Evolutionary conservation across 2,797 vertebrate species (phyloP), one percentile per base, ranked within the genome.

Genomic region (Lepilemur ruficaudatus): DNA sequence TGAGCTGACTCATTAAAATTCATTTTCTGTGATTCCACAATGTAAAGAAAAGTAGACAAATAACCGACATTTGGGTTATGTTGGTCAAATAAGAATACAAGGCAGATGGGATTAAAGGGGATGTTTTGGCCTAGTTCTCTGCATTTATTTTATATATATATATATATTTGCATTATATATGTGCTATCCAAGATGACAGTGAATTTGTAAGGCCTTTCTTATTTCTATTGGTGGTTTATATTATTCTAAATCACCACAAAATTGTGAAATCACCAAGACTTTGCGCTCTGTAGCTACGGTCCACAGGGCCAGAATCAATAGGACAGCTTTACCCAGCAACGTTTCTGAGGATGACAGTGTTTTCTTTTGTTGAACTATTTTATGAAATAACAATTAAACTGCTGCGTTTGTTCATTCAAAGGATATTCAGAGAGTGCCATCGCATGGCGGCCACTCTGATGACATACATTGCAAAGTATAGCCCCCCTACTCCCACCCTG

Each of bases 241-340:
- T 78, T 75, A 63, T 69, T 57, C 41, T 69, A 88, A 73, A 79
- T 92, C 28, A 70, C 67, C 28, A 73, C 23, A 73, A 85, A 93
- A 50, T 35, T 67, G 13, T 30, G 35, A 92, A 59, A 43, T 82
- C 61, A 43, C 76, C 23, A 25, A 38, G 1, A 78, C 17, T 92
- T 82, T 57, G 46, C 1, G 32, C 35, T 92, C n/a, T 84, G 14
- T 46, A 73, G 43, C 52, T n/a, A 52, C 0, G 13, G 50, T n/a
- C 82, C 38, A 13, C 4, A 50, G 38, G 43, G 70, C n/a, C 41
- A 91, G 25, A 93, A 52, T 89, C 65, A 35, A 41, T 14, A 52
- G 48, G 84, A 72, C 52, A 63, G 13, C 25, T 30, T 81, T 55
- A 69, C 0, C 32, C 15, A 48, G 32, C 22, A 30, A 23, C 23